Percentiles rank a stretch among this genome's conserved stretches.
Conservation (phyloP, 2,888 invertebrate genomes). For the Salticus scenicus region DNA sequence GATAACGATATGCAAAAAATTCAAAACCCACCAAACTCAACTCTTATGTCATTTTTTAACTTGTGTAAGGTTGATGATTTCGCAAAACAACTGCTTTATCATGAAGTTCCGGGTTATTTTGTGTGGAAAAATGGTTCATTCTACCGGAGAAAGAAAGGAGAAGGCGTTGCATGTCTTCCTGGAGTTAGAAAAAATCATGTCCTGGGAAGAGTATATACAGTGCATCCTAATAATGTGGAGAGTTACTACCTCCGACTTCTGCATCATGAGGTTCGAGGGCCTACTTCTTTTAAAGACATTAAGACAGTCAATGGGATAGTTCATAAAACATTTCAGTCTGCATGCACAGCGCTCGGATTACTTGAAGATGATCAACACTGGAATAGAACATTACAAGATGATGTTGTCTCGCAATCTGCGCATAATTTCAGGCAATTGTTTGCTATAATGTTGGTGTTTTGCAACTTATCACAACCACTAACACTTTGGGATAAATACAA, state of each 20-base stretch:
- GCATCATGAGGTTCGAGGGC: background rate
- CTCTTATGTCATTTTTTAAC: conserved; percentile 73
- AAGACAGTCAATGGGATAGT: background rate
- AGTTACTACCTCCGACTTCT: conserved; percentile 15
- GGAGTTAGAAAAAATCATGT: background rate
- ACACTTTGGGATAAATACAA: background rate
- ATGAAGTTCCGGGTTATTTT: conserved; percentile 70
- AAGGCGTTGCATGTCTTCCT: background rate
- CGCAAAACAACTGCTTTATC: conserved; percentile 72
- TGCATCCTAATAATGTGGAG: conserved; percentile 15
- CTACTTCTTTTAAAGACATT: background rate
- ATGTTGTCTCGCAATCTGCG: background rate
- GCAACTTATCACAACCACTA: background rate
- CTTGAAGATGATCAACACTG: conserved; percentile 8
- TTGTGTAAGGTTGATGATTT: conserved; percentile 71
- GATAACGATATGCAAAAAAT: conserved; percentile 36
- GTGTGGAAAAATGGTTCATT: background rate
- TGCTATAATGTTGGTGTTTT: background rate
- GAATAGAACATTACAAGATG: conserved; percentile 7
- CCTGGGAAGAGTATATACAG: conserved; percentile 1
- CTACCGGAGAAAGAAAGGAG: background rate
- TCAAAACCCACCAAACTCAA: conserved; percentile 71
- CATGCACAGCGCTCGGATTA: background rate
- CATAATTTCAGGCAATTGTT: background rate
- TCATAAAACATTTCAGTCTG: background rate